phyloP scores from a whole-genome alignment of 2,113 vertebrate genomes.

The Gila orcuttii region DNA sequence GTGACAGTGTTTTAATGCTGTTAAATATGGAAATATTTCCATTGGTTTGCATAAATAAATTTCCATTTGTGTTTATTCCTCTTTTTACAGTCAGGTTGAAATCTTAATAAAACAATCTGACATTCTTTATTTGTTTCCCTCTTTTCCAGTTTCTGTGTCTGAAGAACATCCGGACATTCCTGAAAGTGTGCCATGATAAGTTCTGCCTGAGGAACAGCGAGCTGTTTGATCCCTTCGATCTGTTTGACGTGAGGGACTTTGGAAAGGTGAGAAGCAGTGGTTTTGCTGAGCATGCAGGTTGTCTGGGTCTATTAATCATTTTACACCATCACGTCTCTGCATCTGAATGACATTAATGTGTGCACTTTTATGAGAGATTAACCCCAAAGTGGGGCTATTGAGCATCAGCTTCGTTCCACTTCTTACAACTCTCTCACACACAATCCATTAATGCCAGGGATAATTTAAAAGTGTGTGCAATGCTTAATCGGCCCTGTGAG shows the following conservation, averaged over 20 bases:
- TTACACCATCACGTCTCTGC: neutral
- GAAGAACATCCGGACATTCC: slow-evolving; percentile 98
- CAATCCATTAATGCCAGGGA: slow-evolving; percentile 28
- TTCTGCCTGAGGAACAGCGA: slow-evolving; percentile 93
- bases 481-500: neutral
- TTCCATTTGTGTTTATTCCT: neutral
- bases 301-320: neutral
- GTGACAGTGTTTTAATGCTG: slow-evolving; percentile 5
- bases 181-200: slow-evolving; percentile 96
- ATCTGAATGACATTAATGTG: neutral
- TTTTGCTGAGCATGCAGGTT: neutral
- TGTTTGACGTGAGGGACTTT: slow-evolving; percentile 97
- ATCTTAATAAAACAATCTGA: neutral
- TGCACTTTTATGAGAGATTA: slow-evolving; percentile 21
- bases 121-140: slow-evolving; percentile 27
- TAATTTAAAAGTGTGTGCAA: neutral
- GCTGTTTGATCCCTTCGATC: slow-evolving; percentile 97
- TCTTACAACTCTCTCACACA: neutral
- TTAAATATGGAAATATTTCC: slow-evolving; percentile 1
- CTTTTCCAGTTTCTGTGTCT: slow-evolving; percentile 88
- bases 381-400: slow-evolving; percentile 11
- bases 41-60: neutral
- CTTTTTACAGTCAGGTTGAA: neutral
- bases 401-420: slow-evolving; percentile 10
- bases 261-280: slow-evolving; percentile 88